These are phyloP conservation scores for Trigoniulus corallinus DNA, from an alignment of 1,140 invertebrate species.

Conservation along the genomic window DNA sequence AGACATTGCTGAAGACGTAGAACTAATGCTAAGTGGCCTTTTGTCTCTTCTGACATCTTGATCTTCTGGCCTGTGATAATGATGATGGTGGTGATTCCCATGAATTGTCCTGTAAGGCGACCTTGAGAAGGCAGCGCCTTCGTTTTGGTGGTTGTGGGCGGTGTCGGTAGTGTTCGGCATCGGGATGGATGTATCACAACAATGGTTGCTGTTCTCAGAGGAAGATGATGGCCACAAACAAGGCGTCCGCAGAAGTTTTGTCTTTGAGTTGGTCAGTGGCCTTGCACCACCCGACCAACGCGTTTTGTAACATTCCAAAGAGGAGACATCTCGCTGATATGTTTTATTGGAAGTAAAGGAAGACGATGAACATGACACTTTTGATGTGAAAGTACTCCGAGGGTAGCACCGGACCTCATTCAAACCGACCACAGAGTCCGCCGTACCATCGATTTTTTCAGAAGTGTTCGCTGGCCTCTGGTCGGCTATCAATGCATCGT, in stretches of 20 bases:
- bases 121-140: conserved; percentile 12
- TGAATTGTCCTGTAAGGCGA: conserved; percentile 16
- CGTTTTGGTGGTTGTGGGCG: conserved; percentile 6
- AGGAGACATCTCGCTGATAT: not conserved
- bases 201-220: not conserved
- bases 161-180: not conserved
- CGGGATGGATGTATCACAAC: not conserved
- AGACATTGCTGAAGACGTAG: conserved; percentile 63
- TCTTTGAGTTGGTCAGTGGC: too few species aligned
- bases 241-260: too few species aligned
- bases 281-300: too few species aligned
- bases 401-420: too few species aligned
- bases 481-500: conserved; percentile 39
- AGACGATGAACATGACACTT: not conserved
- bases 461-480: conserved; percentile 14
- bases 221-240: not conserved
- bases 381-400: not conserved
- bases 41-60: conserved; percentile 14
- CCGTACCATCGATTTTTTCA: too few species aligned
- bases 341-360: not conserved
- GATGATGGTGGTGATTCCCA: conserved; percentile 13
- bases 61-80: not conserved
- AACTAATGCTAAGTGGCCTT: conserved; percentile 60
- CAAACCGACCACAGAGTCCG: too few species aligned
- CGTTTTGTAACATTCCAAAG: not conserved